Conservation (phyloP, 2,888 invertebrate species). For the Clostera curtula region DNA sequence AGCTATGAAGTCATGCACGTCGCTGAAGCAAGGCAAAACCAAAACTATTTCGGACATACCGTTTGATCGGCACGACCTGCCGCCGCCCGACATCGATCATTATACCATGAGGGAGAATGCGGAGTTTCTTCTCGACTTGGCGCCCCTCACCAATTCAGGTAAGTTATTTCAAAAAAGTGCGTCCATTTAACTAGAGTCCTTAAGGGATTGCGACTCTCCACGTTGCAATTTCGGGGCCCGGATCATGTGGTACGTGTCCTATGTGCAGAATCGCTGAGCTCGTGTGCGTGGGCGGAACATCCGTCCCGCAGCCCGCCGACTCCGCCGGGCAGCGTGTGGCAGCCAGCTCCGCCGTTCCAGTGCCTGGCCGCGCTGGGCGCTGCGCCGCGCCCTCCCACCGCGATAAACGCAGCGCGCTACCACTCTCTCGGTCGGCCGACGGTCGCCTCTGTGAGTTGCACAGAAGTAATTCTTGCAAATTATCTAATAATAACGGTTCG, state of each 20-base stretch:
- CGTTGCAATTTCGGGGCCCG: too few species aligned
- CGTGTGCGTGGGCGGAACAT: constrained; percentile 36
- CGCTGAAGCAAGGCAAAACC: constrained; percentile 41
- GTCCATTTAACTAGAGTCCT: too few species aligned
- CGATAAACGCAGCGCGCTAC: constrained; percentile 45
- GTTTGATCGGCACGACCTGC: constrained; percentile 24
- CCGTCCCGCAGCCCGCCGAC: constrained; percentile 46
- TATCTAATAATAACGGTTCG: not conserved
- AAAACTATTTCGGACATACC: constrained; percentile 33
- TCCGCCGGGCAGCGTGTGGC: constrained; percentile 60
- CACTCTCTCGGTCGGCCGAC: constrained; percentile 59
- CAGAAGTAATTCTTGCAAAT: too few species aligned
- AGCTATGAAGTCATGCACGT: constrained; percentile 60
- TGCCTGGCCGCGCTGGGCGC: constrained; percentile 51
- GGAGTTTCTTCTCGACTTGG: constrained; percentile 92
- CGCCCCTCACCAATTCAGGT: constrained; percentile 79
- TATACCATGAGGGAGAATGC: constrained; percentile 94
- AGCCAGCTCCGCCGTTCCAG: constrained; percentile 65
- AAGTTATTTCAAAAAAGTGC: constrained; percentile 7
- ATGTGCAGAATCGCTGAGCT: constrained; percentile 35
- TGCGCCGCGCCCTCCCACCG: constrained; percentile 59
- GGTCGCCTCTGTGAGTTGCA: too few species aligned
- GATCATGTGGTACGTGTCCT: not conserved
- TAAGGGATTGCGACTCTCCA: not conserved
- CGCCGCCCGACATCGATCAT: constrained; percentile 54